Percentiles rank a stretch among this genome's conserved stretches.
Conservation (phyloP, 1,140 invertebrate genomes). For the Dreissena rostriformis region DNA sequence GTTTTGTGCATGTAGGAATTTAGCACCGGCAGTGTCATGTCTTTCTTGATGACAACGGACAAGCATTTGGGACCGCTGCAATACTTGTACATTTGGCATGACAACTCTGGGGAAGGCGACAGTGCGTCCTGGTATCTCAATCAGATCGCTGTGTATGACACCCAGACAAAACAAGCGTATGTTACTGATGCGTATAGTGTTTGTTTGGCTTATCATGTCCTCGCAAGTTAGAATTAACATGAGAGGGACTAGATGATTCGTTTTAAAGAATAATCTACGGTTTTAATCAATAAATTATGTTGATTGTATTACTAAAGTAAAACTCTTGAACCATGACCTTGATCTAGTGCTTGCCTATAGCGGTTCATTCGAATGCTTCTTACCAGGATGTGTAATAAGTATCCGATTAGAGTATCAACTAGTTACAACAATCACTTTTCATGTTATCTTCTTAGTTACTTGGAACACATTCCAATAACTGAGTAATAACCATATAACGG, state of each 20-base stretch:
- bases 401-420: too few species aligned
- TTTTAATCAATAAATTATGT: not conserved
- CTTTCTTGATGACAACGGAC: slow-evolving; percentile 78
- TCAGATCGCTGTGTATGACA: slow-evolving; percentile 81
- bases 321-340: not conserved
- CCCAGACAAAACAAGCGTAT: slow-evolving; percentile 72
- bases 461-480: too few species aligned
- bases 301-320: not conserved
- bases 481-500: too few species aligned
- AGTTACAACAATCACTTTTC: too few species aligned
- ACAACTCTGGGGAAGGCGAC: slow-evolving; percentile 81
- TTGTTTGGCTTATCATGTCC: not conserved
- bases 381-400: too few species aligned
- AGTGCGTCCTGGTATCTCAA: slow-evolving; percentile 82
- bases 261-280: not conserved
- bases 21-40: slow-evolving; percentile 52
- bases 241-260: not conserved
- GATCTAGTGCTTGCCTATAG: too few species aligned
- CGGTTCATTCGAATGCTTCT: too few species aligned
- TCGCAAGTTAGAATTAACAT: not conserved
- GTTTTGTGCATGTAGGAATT: slow-evolving; percentile 37
- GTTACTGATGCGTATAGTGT: not conserved
- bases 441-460: too few species aligned
- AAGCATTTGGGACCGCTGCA: slow-evolving; percentile 80
- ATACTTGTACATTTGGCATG: slow-evolving; percentile 83